phyloP scores from a whole-genome alignment of 2,888 invertebrate genomes.

The Spicauda simplicius region DNA sequence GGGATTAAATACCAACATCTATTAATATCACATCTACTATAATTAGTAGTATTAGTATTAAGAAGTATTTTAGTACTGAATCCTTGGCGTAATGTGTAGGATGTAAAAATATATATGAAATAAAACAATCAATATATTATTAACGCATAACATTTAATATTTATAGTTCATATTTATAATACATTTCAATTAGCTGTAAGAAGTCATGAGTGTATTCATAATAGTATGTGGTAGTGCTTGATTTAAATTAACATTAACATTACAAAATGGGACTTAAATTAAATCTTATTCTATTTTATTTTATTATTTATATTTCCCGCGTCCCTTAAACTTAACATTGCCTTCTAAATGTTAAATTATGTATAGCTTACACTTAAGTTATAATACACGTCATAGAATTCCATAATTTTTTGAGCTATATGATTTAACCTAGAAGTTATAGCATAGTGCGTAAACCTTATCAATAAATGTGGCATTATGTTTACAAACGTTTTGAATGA shows the following conservation, averaged over 20 bases:
- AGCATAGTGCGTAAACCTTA: constrained; percentile 73
- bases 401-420: constrained; percentile 80
- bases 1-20: too few relatives aligned
- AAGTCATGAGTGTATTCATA: constrained; percentile 83
- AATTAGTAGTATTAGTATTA: too few relatives aligned
- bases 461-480: constrained; percentile 55
- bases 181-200: constrained; percentile 85
- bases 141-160: constrained; percentile 89
- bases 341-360: constrained; percentile 31
- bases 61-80: too few relatives aligned
- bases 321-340: constrained; percentile 51
- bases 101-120: constrained; percentile 44
- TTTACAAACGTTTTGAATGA: constrained; percentile 52
- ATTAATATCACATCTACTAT: too few relatives aligned
- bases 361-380: constrained; percentile 52
- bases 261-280: constrained; percentile 81
- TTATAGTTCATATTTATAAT: constrained; percentile 86
- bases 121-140: constrained; percentile 81
- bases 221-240: constrained; percentile 81
- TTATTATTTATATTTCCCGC: constrained; percentile 66
- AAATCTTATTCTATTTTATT: constrained; percentile 54
- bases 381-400: constrained; percentile 69
- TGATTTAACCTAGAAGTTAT: constrained; percentile 58
- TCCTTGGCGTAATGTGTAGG: too few relatives aligned
- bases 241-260: constrained; percentile 78